Evolutionary conservation across 2,797 vertebrate species (phyloP).

Genomic region (Takifugu rubripes): DNA sequence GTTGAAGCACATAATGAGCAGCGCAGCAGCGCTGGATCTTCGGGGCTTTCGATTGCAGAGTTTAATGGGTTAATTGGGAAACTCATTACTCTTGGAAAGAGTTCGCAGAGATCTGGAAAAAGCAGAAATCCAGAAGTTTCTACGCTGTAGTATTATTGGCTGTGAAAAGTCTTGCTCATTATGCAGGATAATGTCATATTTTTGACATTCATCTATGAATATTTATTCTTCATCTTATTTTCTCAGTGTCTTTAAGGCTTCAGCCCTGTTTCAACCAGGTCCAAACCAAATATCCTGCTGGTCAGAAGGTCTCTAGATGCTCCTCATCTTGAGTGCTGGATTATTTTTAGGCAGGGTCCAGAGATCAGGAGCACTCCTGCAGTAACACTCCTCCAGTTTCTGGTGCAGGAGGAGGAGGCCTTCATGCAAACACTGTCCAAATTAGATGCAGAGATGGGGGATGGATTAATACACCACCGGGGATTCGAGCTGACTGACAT

Average conservation of each 20-base stretch:
- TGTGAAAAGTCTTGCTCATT: too few relatives aligned
- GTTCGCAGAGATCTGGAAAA: background rate
- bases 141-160: too few relatives aligned
- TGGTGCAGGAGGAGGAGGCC: constrained; percentile 37
- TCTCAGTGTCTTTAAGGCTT: too few relatives aligned
- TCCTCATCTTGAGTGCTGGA: constrained; percentile 16
- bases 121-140: background rate
- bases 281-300: background rate
- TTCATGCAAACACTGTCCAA: constrained; percentile 38
- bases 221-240: too few relatives aligned
- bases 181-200: too few relatives aligned
- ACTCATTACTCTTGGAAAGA: constrained; percentile 2
- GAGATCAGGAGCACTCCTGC: constrained; percentile 33
- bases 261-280: background rate
- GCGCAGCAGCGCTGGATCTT: background rate
- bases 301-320: constrained; percentile 25
- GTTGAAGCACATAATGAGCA: background rate
- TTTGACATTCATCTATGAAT: too few relatives aligned
- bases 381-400: constrained; percentile 35
- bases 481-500: constrained; percentile 46
- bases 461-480: constrained; percentile 42
- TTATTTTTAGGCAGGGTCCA: constrained; percentile 25
- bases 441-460: constrained; percentile 48
- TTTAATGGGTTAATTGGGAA: constrained; percentile 5
- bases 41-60: constrained; percentile 3